Evolutionary conservation across 2,113 vertebrate species (phyloP).

Genomic region (Cavia porcellus): DNA sequence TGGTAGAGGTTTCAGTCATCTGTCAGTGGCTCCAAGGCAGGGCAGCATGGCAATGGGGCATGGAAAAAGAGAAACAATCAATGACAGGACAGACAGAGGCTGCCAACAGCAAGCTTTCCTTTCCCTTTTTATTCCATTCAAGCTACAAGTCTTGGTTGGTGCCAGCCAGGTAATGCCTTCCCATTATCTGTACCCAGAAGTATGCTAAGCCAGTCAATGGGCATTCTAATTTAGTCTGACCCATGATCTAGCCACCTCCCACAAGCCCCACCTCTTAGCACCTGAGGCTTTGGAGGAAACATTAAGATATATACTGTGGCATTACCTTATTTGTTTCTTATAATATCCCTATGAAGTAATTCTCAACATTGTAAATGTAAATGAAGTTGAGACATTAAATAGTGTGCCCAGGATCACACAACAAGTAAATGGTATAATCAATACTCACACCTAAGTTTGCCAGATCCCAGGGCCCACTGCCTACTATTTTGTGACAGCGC

Average conservation of each 20-base stretch:
- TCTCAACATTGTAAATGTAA: conserved; percentile 23
- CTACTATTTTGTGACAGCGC: neutral
- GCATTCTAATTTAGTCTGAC: neutral
- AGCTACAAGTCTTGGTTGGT: neutral
- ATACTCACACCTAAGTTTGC: neutral
- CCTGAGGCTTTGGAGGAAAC: neutral
- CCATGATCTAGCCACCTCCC: neutral
- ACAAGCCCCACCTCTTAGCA: neutral
- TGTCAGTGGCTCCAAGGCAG: neutral
- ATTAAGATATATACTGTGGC: neutral
- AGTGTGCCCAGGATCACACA: neutral
- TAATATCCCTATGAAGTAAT: conserved; percentile 30
- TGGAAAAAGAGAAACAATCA: neutral
- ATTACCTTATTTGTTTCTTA: conserved; percentile 45
- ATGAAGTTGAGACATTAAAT: neutral
- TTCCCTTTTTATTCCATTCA: neutral
- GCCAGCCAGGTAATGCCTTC: neutral
- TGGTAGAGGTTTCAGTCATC: neutral
- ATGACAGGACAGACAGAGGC: neutral
- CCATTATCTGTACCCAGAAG: neutral
- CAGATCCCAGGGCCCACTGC: neutral
- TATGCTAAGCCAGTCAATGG: neutral
- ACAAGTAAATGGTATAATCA: neutral
- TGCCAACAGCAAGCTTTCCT: neutral
- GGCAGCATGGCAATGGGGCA: neutral